Percentiles rank a stretch among this genome's conserved stretches.
phyloP scores from a whole-genome alignment of 2,888 invertebrate genomes.

The Furcula furcula region DNA sequence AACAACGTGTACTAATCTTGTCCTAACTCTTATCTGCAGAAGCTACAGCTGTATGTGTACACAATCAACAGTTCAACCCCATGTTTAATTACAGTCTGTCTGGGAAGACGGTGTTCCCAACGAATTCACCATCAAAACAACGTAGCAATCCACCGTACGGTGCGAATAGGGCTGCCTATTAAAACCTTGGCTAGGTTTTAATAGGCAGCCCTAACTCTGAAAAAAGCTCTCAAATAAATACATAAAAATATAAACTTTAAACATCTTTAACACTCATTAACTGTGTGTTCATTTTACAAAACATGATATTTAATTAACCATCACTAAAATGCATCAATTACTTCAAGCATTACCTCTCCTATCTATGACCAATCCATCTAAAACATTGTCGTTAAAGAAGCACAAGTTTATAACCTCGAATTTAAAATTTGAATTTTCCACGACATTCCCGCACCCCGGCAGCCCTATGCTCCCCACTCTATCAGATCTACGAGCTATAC shows the following conservation, averaged over 20 bases:
- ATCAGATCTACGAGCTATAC: constrained; percentile 21
- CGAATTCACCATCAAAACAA: constrained; percentile 12
- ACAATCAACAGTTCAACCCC: constrained; percentile 6
- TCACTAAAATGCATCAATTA: no score
- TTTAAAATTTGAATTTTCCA: no score
- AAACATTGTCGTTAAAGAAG: no score
- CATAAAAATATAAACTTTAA: no score
- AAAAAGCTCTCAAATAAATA: no score
- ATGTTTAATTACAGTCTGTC: constrained; percentile 19
- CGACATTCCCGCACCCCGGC: constrained; percentile 9
- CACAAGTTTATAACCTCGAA: not conserved
- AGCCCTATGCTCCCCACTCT: constrained; percentile 14
- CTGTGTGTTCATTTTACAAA: no score
- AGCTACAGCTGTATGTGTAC: not conserved
- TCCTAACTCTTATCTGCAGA: not conserved
- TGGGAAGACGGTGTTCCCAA: constrained; percentile 16
- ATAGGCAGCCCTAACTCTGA: no score
- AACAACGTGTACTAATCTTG: not conserved
- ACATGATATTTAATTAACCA: no score
- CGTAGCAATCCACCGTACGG: constrained; percentile 7
- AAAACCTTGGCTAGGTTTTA: no score
- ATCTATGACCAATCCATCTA: no score
- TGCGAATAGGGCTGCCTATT: constrained; percentile 16
- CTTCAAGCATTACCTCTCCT: no score
- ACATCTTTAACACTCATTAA: no score